Evolutionary conservation across 1,140 invertebrate species (phyloP), one percentile per base, ranked within the genome.

Genomic region (Pseudomyrmex concolor): DNA sequence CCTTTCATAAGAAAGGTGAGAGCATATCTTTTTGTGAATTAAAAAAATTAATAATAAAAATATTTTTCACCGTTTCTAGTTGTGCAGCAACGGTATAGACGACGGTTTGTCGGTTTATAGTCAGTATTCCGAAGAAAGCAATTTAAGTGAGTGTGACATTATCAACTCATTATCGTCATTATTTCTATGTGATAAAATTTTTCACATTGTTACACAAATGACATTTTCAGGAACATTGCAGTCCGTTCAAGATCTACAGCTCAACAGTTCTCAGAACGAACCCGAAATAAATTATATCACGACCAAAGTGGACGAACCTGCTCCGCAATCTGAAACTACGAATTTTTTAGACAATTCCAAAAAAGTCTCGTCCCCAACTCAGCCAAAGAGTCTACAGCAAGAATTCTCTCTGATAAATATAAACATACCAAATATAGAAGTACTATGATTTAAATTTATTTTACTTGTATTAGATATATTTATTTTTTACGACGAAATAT

Each of bases 321-420:
- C 68, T 45, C 80, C 86, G 66, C 88, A 85, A 72, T 86, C 89
- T 50, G 93, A 94, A 77, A 60, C 84, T 0, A 83, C 84, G 55
- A 78, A 73, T 7, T 59, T 85, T 78, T 85, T 88, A 25, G 92
- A 94, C n/a, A 90, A 82, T 81, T 91, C 92, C 10, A 94, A 93
- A 84, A 93, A 94, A 71, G 71, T 92, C 74, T 89, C 92, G 12
- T 94, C 93, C 0, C 93, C 94, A 13, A 94, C 93, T 48, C 95
- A 95, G 74, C 95, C 95, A 2, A 95, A 95, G 85, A 96, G 96
- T 9, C 91, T 98, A 12, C 96, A 98, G 91, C 97, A 98, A 94
- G 98, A 98, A 94, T 98, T 98, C 94, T 97, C 97, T 8, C 94
- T 98, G 54, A 95, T 98, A 48, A 98, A 98, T 93, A 96, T 97